These are phyloP conservation scores for Adelognathus sp. DNA, from an alignment of 2,888 invertebrate species.

Conservation along the genomic window DNA sequence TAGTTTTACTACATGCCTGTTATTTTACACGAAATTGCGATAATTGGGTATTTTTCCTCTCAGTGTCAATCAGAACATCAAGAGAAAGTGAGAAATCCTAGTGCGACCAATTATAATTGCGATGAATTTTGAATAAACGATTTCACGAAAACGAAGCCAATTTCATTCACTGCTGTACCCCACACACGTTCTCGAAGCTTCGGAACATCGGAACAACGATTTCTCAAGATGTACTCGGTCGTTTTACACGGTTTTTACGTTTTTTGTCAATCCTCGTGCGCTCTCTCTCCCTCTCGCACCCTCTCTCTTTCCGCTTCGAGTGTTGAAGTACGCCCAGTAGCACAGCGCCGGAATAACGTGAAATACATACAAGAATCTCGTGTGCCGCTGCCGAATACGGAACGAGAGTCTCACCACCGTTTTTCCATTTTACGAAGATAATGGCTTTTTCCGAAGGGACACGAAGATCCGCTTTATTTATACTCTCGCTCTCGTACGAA, in stretches of 20 bases:
- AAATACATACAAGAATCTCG: constrained; percentile 37
- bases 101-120: too few species aligned
- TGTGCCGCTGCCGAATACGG: constrained; percentile 19
- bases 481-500: constrained; percentile 49
- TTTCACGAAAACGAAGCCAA: constrained; percentile 32
- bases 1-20: too few species aligned
- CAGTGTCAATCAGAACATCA: too few species aligned
- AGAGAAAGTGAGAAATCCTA: too few species aligned
- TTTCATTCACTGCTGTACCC: constrained; percentile 8
- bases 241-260: background rate
- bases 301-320: constrained; percentile 22
- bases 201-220: constrained; percentile 28
- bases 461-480: constrained; percentile 57
- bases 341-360: constrained; percentile 18
- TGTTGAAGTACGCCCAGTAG: constrained; percentile 9
- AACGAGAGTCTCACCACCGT: constrained; percentile 24
- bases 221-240: constrained; percentile 37
- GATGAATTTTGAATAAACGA: constrained; percentile 4
- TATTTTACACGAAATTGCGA: too few species aligned
- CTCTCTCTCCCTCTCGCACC: background rate
- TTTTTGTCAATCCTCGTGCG: background rate
- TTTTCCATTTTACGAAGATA: constrained; percentile 56
- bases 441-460: constrained; percentile 58
- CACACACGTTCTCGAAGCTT: background rate
- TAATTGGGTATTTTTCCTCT: too few species aligned